These are phyloP conservation scores for Neogobius melanostomus DNA, from an alignment of 2,113 vertebrate species.

Conservation along the genomic window DNA sequence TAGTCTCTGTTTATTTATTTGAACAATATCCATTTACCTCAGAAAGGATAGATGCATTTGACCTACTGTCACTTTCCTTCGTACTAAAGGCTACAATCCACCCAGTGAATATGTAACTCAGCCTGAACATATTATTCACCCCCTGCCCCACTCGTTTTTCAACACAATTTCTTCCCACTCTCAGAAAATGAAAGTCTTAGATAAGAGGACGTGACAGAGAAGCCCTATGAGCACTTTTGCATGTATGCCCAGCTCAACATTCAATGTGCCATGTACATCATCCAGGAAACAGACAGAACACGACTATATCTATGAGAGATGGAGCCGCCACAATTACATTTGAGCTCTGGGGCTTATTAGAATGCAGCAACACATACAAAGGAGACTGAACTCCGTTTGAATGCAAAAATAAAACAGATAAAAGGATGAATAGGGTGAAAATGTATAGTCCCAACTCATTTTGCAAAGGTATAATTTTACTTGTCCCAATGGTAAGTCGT, in stretches of 20 bases:
- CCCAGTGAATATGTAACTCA: conserved; percentile 39
- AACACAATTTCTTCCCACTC: neutral
- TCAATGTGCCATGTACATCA: neutral
- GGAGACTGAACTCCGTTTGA: neutral
- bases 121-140: conserved; percentile 28
- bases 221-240: conserved; percentile 17
- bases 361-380: neutral
- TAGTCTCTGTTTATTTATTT: too few relatives aligned
- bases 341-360: conserved; percentile 1
- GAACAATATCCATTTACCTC: too few relatives aligned
- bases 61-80: neutral
- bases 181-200: neutral
- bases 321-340: neutral
- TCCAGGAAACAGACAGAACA: conserved; percentile 1
- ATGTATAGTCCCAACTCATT: too few relatives aligned
- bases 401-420: neutral
- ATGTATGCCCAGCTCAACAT: conserved; percentile 4
- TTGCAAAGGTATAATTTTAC: too few relatives aligned
- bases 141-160: neutral
- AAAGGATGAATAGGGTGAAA: too few relatives aligned
- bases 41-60: too few relatives aligned
- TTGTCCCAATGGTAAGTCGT: too few relatives aligned
- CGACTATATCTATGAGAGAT: too few relatives aligned
- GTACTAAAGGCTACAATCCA: conserved; percentile 19
- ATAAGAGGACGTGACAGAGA: conserved; percentile 14